These are phyloP conservation scores for Meles meles DNA, from an alignment of 2,113 vertebrate genomes.

Conservation along the genomic window DNA sequence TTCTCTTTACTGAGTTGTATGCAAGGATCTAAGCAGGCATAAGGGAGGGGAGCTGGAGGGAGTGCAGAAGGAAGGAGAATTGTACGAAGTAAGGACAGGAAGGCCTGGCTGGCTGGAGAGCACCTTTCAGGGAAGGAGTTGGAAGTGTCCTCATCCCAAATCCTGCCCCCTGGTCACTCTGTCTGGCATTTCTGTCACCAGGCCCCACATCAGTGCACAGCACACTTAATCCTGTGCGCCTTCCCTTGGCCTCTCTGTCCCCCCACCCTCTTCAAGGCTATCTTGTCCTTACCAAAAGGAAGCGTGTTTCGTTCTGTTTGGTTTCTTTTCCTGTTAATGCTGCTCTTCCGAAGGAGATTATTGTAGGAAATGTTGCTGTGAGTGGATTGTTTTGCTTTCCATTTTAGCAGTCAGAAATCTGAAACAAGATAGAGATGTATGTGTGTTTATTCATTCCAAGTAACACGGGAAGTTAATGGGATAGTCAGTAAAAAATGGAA, in stretches of 20 bases:
- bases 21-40: neutral
- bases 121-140: neutral
- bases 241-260: neutral
- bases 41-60: neutral
- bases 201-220: neutral
- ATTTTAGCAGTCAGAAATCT: slow-evolving; percentile 20
- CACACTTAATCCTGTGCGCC: no score
- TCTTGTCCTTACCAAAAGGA: neutral
- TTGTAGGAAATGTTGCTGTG: neutral
- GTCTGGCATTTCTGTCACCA: neutral
- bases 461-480: neutral
- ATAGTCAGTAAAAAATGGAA: neutral
- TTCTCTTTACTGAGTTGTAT: neutral
- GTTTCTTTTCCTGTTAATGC: neutral
- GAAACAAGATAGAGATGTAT: neutral
- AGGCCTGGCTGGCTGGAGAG: neutral
- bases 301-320: neutral
- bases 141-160: no score
- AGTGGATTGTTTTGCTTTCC: slow-evolving; percentile 2
- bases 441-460: neutral
- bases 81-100: neutral
- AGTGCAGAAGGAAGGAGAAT: neutral
- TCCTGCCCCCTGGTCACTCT: neutral
- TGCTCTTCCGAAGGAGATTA: neutral
- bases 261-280: neutral